Evolutionary conservation across 2,113 vertebrate species (phyloP).

Genomic region (Patagioenas fasciata): DNA sequence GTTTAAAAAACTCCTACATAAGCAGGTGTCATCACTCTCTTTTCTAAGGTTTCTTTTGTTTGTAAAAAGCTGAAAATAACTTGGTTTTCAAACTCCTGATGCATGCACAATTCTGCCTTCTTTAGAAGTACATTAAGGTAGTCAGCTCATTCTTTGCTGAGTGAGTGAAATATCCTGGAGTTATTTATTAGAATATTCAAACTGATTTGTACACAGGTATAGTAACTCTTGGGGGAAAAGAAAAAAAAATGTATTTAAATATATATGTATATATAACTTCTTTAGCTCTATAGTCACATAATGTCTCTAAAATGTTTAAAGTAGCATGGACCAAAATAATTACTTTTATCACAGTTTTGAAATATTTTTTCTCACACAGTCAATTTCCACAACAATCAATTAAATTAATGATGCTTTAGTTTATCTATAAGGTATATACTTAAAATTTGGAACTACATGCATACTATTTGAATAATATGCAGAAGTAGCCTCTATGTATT

Average conservation of each 20-base stretch:
- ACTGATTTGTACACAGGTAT: background rate
- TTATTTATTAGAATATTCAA: constrained; percentile 11
- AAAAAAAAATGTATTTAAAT: background rate
- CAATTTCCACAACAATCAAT: background rate
- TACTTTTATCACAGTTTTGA: background rate
- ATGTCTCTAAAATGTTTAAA: background rate
- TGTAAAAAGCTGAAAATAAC: background rate
- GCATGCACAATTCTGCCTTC: background rate
- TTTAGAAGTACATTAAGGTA: background rate
- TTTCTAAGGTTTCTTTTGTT: background rate
- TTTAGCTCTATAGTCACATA: background rate
- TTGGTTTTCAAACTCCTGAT: background rate
- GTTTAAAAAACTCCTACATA: background rate
- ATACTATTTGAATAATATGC: background rate
- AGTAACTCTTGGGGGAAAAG: background rate
- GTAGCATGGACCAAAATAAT: background rate
- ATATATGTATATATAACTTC: background rate
- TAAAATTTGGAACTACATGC: background rate
- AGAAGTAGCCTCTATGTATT: background rate
- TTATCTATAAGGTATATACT: background rate
- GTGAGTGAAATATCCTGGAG: background rate
- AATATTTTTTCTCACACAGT: background rate
- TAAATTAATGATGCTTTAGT: background rate
- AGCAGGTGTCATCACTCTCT: background rate
- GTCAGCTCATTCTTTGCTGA: background rate